Percentiles rank a stretch among this genome's conserved stretches.
These are phyloP conservation scores for Mercenaria mercenaria DNA, from an alignment of 1,140 invertebrate species.

Conservation along the genomic window DNA sequence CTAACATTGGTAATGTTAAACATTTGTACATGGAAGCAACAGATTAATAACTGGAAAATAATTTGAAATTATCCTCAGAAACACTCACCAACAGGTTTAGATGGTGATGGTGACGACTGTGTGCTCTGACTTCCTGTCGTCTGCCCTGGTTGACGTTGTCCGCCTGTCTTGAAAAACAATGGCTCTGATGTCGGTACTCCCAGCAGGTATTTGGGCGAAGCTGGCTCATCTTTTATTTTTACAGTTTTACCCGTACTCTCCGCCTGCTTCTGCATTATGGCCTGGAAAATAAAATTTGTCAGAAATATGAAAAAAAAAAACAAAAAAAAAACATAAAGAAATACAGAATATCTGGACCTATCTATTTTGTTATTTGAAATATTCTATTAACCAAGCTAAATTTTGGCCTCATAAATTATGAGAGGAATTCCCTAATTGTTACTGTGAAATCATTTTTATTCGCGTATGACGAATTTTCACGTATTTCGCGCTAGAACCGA, in stretches of 20 bases:
- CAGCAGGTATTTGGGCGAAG: slow-evolving; percentile 78
- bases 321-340: not conserved
- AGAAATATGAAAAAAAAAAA: not conserved
- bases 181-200: slow-evolving; percentile 78
- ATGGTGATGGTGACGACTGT: not conserved
- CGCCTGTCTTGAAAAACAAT: slow-evolving; percentile 77
- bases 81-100: not conserved
- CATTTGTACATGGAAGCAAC: too few species aligned
- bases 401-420: too few species aligned
- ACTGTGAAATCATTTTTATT: too few species aligned
- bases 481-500: too few species aligned
- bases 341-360: not conserved
- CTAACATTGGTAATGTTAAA: too few species aligned
- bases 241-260: slow-evolving; percentile 61
- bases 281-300: slow-evolving; percentile 68
- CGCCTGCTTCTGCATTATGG: slow-evolving; percentile 82
- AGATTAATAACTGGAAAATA: too few species aligned
- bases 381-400: too few species aligned
- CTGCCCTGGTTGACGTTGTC: not conserved
- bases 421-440: too few species aligned
- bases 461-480: too few species aligned
- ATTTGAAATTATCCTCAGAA: too few species aligned
- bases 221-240: slow-evolving; percentile 63
- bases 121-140: not conserved
- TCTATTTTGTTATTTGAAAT: too few species aligned